Evolutionary conservation across 2,797 vertebrate genomes (phyloP), one percentile per base, ranked within the genome.

Genomic region (Girardinus metallicus): DNA sequence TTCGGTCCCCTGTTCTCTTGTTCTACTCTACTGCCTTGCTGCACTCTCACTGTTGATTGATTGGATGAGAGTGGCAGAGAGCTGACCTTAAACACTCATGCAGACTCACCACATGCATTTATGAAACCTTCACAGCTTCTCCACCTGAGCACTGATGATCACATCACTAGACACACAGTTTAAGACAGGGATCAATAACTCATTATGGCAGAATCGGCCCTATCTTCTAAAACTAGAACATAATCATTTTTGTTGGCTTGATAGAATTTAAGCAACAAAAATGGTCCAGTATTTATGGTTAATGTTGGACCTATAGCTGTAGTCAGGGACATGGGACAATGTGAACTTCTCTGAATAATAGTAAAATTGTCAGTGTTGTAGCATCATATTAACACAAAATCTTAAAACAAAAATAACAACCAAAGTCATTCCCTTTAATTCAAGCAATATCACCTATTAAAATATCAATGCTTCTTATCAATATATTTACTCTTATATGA

Each of bases 81-180:
- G 72, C 57, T 89, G 86, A 92, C 91, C 87, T 90, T 90, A 93
- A 90, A 88, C 85, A 85, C 70, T 86, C 83, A 82, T 87, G 87
- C 89, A 85, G 83, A 82, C 70, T 41, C 83, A 82, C 88, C 80
- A 85, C 64, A 87, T 1, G 13, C 82, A 44, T 89, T 91, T 84
- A 89, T 88, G 83, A 89, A 88, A 83, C 78, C 82, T 75, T 83
- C 62, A 74, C 82, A 36, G 84, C 75, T 60, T 79, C 66, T 75
- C 66, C 78, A 64, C 77, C 66, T 47, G 49, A 18, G 23, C 46
- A 26, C 75, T 85, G 51, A 86, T 92, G 78, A 85, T 92, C 85
- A 90, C 60, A 78, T 85, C 74, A 70, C 74, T 78, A 84, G 74
- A 76, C 81, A 84, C 51, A 51, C 41, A 78, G 83, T 89, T 86